Evolutionary conservation across 2,888 invertebrate genomes (phyloP).

Genomic region (Mesochorus sp.): DNA sequence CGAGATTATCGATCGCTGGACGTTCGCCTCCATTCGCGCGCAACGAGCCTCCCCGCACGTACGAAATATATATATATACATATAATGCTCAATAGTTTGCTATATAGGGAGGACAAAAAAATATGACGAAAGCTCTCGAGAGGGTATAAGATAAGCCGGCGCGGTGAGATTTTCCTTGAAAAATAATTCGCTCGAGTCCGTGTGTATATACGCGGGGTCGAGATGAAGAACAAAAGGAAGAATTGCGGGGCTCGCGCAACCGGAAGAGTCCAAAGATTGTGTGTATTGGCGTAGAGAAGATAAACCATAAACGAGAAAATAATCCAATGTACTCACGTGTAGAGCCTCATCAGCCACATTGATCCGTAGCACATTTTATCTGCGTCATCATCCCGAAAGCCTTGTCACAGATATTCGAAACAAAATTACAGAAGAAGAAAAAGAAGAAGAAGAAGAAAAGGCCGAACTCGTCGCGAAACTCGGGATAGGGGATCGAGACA

Average conservation of each 20-base stretch:
- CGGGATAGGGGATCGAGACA: background rate
- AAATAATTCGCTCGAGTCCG: too few relatives aligned
- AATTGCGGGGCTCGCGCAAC: too few relatives aligned
- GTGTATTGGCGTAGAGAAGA: background rate
- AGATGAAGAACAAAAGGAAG: too few relatives aligned
- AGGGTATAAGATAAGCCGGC: too few relatives aligned
- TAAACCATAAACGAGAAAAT: background rate
- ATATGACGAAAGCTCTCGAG: too few relatives aligned
- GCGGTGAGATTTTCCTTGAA: too few relatives aligned
- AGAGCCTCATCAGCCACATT: slow-evolving; percentile 80
- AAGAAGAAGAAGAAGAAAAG: background rate
- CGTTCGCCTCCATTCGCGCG: slow-evolving; percentile 7
- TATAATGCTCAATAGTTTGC: too few relatives aligned
- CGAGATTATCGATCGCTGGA: slow-evolving; percentile 59
- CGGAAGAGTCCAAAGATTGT: background rate
- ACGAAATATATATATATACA: too few relatives aligned
- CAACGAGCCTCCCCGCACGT: slow-evolving; percentile 14
- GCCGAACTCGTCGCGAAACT: slow-evolving; percentile 21
- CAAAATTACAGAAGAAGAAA: background rate
- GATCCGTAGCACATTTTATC: slow-evolving; percentile 76
- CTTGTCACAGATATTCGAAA: slow-evolving; percentile 62
- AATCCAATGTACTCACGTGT: slow-evolving; percentile 75
- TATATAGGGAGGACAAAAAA: too few relatives aligned
- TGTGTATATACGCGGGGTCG: too few relatives aligned
- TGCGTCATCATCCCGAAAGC: slow-evolving; percentile 74